phyloP scores from a whole-genome alignment of 2,797 vertebrate species.

The Molothrus aeneus region DNA sequence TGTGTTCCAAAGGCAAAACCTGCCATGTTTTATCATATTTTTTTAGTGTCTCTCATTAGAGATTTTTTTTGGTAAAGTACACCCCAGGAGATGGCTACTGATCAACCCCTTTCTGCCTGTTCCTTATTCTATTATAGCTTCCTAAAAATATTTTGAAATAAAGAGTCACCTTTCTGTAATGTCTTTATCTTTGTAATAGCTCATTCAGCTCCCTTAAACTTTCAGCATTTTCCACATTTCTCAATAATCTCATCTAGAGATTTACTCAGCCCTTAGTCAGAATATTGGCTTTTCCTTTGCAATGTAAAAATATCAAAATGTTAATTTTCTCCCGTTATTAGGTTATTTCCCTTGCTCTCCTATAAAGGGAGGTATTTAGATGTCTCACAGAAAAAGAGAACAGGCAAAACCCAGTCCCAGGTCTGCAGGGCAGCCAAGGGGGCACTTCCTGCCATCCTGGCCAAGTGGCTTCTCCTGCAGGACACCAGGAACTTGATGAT shows the following conservation, averaged over 20 bases:
- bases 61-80: neutral
- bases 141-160: neutral
- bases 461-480: too few relatives aligned
- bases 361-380: neutral
- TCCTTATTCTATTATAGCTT: neutral
- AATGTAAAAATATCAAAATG: neutral
- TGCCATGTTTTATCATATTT: neutral
- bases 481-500: too few relatives aligned
- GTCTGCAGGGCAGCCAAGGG: neutral
- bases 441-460: too few relatives aligned
- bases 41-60: neutral
- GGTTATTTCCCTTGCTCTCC: neutral
- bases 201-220: neutral
- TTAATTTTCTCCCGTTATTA: neutral
- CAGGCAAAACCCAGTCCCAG: neutral
- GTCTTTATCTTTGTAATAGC: neutral
- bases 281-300: neutral
- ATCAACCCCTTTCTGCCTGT: neutral
- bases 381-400: neutral
- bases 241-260: neutral
- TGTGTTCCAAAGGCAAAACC: neutral
- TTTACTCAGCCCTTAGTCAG: neutral
- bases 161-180: neutral
- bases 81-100: neutral
- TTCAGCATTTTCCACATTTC: neutral